Evolutionary conservation across 2,888 invertebrate genomes (phyloP).

Genomic region (Danaus chrysippus): DNA sequence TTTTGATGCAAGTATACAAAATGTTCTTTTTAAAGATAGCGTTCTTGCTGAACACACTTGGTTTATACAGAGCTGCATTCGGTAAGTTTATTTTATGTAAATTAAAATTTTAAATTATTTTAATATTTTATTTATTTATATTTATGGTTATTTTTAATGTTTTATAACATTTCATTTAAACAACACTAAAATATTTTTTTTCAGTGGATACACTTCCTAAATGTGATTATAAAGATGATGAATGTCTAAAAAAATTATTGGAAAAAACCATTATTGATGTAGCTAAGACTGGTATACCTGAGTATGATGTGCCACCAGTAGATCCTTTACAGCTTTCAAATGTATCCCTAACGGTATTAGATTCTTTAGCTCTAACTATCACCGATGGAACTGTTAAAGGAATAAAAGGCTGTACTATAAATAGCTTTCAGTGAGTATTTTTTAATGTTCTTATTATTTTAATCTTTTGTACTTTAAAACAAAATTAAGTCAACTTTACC

Average conservation of each 20-base stretch:
- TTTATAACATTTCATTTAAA: slow-evolving; percentile 4
- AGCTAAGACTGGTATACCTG: slow-evolving; percentile 11
- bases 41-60: slow-evolving; percentile 15
- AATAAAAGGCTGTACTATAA: slow-evolving; percentile 17
- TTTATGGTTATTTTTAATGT: slow-evolving; percentile 6
- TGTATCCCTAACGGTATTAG: slow-evolving; percentile 15
- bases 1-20: slow-evolving; percentile 15
- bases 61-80: slow-evolving; percentile 20
- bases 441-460: slow-evolving; percentile 4
- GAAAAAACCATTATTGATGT: slow-evolving; percentile 13
- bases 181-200: neutral
- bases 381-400: slow-evolving; percentile 19
- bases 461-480: too few relatives aligned
- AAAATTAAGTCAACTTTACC: too few relatives aligned
- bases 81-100: slow-evolving; percentile 22
- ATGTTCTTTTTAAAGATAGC: slow-evolving; percentile 23
- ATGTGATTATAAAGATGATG: slow-evolving; percentile 26
- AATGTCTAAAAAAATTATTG: slow-evolving; percentile 19
- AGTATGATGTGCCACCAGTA: slow-evolving; percentile 15
- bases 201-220: slow-evolving; percentile 12
- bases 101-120: slow-evolving; percentile 8
- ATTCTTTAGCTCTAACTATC: slow-evolving; percentile 17
- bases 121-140: neutral
- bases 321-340: slow-evolving; percentile 24
- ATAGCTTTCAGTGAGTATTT: slow-evolving; percentile 22